phyloP scores from a whole-genome alignment of 2,888 invertebrate genomes.

The Phortica okadai region DNA sequence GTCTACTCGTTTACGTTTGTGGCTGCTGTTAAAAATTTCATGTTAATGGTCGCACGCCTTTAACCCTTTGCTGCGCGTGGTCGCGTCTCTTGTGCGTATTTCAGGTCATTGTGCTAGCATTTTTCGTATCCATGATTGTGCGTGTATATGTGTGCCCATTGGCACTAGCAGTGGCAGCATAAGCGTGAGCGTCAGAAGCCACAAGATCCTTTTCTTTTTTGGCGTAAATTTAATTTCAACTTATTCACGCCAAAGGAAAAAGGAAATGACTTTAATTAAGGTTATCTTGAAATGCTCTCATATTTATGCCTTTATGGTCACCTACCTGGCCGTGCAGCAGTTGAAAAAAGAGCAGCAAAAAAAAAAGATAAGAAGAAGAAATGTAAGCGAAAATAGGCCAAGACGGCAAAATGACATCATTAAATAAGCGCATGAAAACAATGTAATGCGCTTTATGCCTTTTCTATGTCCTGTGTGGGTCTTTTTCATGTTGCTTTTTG shows the following conservation, averaged over 20 bases:
- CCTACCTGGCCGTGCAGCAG: slow-evolving; percentile 52
- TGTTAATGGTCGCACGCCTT: slow-evolving; percentile 65
- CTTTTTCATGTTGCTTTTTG: slow-evolving; percentile 36
- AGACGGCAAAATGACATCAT: not conserved
- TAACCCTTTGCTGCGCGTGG: slow-evolving; percentile 55
- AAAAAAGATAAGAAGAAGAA: not conserved
- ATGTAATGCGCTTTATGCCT: slow-evolving; percentile 40
- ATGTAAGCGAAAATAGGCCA: not conserved
- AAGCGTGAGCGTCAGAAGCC: no score
- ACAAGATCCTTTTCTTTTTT: slow-evolving; percentile 52
- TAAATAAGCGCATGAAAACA: slow-evolving; percentile 18
- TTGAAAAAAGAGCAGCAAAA: not conserved
- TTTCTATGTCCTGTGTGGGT: slow-evolving; percentile 37
- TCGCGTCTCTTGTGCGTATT: slow-evolving; percentile 49
- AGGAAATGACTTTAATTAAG: slow-evolving; percentile 69
- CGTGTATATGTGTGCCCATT: slow-evolving; percentile 46
- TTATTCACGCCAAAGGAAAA: slow-evolving; percentile 44
- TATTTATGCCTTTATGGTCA: slow-evolving; percentile 59
- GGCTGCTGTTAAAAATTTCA: slow-evolving; percentile 66
- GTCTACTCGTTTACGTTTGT: slow-evolving; percentile 39
- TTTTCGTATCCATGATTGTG: slow-evolving; percentile 40
- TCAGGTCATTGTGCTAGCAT: slow-evolving; percentile 60
- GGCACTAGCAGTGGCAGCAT: slow-evolving; percentile 34
- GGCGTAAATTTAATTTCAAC: slow-evolving; percentile 64
- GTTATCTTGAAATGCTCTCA: slow-evolving; percentile 66